These are phyloP conservation scores for Syrphus vitripennis DNA, from an alignment of 2,888 invertebrate species.

Conservation along the genomic window DNA sequence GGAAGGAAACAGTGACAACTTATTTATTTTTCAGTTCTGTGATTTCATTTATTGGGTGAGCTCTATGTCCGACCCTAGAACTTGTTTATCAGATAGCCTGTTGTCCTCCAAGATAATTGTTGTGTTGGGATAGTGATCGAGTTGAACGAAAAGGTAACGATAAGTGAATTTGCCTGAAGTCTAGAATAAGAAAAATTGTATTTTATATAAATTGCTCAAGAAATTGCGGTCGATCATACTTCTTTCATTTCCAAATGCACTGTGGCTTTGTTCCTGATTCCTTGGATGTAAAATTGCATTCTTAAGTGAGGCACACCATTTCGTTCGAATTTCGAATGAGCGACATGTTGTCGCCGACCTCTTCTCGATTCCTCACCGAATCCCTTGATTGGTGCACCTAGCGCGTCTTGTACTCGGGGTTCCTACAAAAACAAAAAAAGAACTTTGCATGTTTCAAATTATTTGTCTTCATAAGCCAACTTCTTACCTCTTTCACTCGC, in stretches of 20 bases:
- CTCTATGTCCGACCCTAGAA: conserved; percentile 38
- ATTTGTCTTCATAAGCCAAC: not conserved
- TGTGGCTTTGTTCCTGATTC: conserved; percentile 89
- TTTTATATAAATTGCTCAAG: conserved; percentile 47
- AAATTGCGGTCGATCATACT: conserved; percentile 82
- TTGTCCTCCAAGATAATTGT: conserved; percentile 92
- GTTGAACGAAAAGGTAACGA: conserved; percentile 91
- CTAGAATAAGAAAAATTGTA: conserved; percentile 82
- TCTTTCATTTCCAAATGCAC: conserved; percentile 93
- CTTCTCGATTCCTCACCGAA: conserved; percentile 93
- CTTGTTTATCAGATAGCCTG: conserved; percentile 80
- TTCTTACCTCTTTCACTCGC: conserved; percentile 85
- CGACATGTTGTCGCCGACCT: conserved; percentile 91
- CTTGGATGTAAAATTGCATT: conserved; percentile 95
- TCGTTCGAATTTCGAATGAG: conserved; percentile 88
- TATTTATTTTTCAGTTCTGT: conserved; percentile 73
- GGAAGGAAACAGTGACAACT: not conserved
- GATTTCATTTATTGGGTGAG: conserved; percentile 16
- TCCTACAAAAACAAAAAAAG: conserved; percentile 81
- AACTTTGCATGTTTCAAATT: no score
- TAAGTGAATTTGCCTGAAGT: conserved; percentile 89
- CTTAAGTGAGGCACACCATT: conserved; percentile 90
- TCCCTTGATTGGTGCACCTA: conserved; percentile 94
- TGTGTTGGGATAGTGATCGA: conserved; percentile 89
- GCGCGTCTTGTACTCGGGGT: conserved; percentile 88